Percentiles rank a stretch among this genome's conserved stretches.
phyloP scores from a whole-genome alignment of 2,797 vertebrate genomes.

The Muraenolepis orangiensis region DNA sequence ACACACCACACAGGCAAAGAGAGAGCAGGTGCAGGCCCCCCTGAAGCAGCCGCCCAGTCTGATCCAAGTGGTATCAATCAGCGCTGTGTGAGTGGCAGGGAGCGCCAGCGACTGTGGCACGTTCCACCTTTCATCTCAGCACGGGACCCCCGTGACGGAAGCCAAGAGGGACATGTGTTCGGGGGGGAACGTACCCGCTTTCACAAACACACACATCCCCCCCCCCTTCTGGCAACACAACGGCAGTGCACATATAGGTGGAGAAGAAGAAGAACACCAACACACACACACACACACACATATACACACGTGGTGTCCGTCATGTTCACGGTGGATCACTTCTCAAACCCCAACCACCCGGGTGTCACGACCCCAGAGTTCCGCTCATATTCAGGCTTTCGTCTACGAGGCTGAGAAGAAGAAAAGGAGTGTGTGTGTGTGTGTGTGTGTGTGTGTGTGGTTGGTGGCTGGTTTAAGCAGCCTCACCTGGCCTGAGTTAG shows the following conservation, averaged over 20 bases:
- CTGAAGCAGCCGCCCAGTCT: conserved; percentile 27
- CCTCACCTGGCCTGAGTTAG: too few species aligned
- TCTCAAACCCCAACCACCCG: too few species aligned
- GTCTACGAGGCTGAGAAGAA: too few species aligned
- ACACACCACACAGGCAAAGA: conserved; percentile 29
- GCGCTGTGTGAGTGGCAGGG: conserved; percentile 8
- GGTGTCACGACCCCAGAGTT: too few species aligned
- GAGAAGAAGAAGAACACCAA: conserved; percentile 43
- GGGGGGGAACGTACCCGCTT: not conserved
- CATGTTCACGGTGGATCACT: not conserved
- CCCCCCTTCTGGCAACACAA: too few species aligned
- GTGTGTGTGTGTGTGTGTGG: too few species aligned
- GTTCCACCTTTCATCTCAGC: conserved; percentile 50
- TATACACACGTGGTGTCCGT: not conserved
- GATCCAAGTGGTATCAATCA: conserved; percentile 35
- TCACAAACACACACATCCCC: conserved; percentile 11
- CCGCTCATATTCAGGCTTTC: too few species aligned
- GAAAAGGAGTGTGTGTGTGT: too few species aligned
- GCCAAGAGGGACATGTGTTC: conserved; percentile 5
- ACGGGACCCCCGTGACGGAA: conserved; percentile 24
- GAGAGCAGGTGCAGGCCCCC: conserved; percentile 53
- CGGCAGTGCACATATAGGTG: conserved; percentile 55
- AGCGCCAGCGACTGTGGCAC: conserved; percentile 39
- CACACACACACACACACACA: conserved; percentile 10
- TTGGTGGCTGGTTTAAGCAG: too few species aligned